These are phyloP conservation scores for Spheniscus humboldti DNA, from an alignment of 2,797 vertebrate genomes.

Conservation along the genomic window DNA sequence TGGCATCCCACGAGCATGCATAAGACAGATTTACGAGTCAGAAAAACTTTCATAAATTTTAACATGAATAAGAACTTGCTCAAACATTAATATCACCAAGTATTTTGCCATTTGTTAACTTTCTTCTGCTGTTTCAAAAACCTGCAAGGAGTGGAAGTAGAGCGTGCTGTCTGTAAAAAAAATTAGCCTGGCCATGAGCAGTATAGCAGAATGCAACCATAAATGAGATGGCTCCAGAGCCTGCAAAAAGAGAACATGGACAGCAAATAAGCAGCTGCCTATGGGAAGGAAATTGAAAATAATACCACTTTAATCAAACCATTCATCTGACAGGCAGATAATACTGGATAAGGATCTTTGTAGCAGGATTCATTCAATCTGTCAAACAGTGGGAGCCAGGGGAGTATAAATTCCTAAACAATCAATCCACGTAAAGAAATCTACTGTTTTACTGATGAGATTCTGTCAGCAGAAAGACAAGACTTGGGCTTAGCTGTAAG, in stretches of 20 bases:
- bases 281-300: neutral
- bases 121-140: neutral
- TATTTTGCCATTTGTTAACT: neutral
- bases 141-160: neutral
- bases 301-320: neutral
- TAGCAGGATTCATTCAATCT: neutral
- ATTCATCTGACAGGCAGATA: neutral
- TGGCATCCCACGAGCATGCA: fast-evolving
- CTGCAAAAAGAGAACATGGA: neutral
- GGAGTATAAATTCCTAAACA: neutral
- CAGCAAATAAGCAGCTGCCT: neutral
- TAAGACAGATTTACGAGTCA: neutral
- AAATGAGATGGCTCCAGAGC: neutral
- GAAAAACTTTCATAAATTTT: neutral
- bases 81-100: neutral
- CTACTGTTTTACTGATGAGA: neutral
- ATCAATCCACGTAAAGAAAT: neutral
- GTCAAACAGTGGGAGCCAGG: neutral
- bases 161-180: neutral
- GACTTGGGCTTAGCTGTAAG: neutral
- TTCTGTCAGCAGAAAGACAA: neutral
- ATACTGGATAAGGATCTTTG: neutral
- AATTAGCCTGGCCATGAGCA: neutral
- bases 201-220: neutral
- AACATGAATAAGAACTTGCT: neutral